Conservation (phyloP, 2,113 vertebrate genomes). For the Anguilla japonica region DNA sequence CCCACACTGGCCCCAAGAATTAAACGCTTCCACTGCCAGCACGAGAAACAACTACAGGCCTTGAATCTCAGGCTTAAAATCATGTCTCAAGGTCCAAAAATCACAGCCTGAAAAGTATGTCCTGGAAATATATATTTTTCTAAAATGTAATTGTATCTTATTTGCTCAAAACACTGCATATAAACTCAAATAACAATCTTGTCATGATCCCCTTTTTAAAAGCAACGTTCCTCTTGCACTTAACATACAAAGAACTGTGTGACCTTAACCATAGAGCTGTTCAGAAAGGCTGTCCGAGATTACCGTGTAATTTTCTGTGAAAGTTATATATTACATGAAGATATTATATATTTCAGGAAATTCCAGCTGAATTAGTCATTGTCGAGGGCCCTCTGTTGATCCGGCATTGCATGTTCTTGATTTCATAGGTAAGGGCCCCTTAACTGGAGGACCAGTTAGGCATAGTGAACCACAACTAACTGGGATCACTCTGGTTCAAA, state of each 20-base stretch:
- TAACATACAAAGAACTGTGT: no score
- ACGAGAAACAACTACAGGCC: background rate
- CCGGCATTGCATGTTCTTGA: conserved; percentile 40
- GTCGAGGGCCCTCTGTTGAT: conserved; percentile 60
- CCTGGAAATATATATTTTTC: no score
- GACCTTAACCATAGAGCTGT: no score
- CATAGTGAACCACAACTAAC: conserved; percentile 44
- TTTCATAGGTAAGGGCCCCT: conserved; percentile 43
- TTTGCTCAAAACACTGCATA: no score
- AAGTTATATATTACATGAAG: conserved; percentile 51
- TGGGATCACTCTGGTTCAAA: conserved; percentile 44
- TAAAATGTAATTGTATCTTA: no score
- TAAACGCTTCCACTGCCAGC: background rate
- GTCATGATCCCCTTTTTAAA: background rate
- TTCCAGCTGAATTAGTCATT: conserved; percentile 58
- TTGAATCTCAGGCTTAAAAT: background rate
- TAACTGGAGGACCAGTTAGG: conserved; percentile 36
- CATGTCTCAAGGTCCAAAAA: background rate
- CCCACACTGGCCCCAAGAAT: background rate
- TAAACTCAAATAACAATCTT: background rate
- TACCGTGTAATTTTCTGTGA: background rate
- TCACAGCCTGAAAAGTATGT: no score
- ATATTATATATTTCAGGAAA: conserved; percentile 49
- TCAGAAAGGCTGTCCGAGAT: background rate
- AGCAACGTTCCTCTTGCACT: background rate